Base-by-base conservation (phyloP, 37 sponge, comb jelly and placozoan genomes). In the Halisarca cf. caerulea region DNA sequence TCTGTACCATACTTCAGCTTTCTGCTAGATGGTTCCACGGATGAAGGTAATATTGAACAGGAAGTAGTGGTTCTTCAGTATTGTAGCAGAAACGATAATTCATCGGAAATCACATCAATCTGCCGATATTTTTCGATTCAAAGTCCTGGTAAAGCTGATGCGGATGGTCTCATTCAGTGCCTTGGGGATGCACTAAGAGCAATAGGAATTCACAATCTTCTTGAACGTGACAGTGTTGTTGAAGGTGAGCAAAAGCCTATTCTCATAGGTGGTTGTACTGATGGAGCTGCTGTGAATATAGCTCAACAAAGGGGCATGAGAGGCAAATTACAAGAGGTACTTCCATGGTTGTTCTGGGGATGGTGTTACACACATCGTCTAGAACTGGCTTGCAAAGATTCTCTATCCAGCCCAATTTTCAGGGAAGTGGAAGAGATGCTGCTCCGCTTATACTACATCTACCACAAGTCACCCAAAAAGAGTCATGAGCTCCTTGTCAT, bases 21-120 rank as follows among this genome's bases (percentile, higher is more conserved):
- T 4, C 75, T 91, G 24, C 30, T 91, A 51, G 91, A 91, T 90
- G 90, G 90, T 2, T 90, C 87, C 25, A 86, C 87, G 59, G 90
- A 90, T 58, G 36, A 44, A 33, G 87, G 70, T 24, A 86, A 90
- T 55, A 78, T 78, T 32, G 90, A 90, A 38, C 62, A 90, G 37
- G 87, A 90, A 81, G 24, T 85, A 42, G 42, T 89, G n/a, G 55
- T 89, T 41, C 70, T 55, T 64, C 77, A 85, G 59, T 89, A 80
- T 79, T 89, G 85, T 81, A 82, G 81, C 80, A 32, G 34, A 54
- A 35, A 84, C 35, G 85, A 74, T 21, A 7, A 20, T 3, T 66
- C 62, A 62, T 53, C 82, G 51, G 83, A 54, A 34, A 51, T 88
- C 55, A 82, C 81, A 43, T 82, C 83, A 57, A 27, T 60, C 54